phyloP scores from a whole-genome alignment of 1,140 invertebrate species.

The Plutomurus gul region DNA sequence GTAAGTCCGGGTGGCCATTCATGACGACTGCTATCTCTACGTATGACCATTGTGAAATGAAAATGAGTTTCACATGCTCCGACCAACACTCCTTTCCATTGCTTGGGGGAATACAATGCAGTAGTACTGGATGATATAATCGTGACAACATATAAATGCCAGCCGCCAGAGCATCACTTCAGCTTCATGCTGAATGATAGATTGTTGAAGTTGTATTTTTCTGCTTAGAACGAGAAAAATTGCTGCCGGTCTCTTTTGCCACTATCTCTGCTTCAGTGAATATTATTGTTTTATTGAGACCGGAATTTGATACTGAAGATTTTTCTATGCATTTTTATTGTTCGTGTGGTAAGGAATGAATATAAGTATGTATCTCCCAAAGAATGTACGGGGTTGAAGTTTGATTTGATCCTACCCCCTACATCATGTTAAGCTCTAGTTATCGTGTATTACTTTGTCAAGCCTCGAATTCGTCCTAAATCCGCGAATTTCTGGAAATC shows the following conservation, averaged over 20 bases:
- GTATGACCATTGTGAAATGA: slow-evolving; percentile 13
- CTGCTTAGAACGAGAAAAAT: not conserved
- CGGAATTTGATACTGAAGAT: not conserved
- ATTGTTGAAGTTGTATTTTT: no score
- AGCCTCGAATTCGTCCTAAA: no score
- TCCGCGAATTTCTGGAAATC: no score
- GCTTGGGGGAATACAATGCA: not conserved
- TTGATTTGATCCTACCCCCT: no score
- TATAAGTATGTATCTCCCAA: no score
- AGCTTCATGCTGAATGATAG: no score
- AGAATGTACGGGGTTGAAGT: no score
- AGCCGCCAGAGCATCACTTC: not conserved
- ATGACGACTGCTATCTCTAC: not conserved
- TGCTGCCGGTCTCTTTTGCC: not conserved
- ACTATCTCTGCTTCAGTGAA: not conserved
- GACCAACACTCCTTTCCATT: not conserved
- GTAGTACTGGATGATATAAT: not conserved
- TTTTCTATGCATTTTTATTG: not conserved
- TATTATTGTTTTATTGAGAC: not conserved
- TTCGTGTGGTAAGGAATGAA: not conserved
- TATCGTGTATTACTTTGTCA: no score
- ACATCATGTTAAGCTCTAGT: no score
- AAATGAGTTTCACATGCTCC: slow-evolving; percentile 7
- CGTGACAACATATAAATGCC: slow-evolving; percentile 4
- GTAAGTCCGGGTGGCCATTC: slow-evolving; percentile 17